phyloP scores from a whole-genome alignment of 2,888 invertebrate genomes.

The Cephus pulcher region DNA sequence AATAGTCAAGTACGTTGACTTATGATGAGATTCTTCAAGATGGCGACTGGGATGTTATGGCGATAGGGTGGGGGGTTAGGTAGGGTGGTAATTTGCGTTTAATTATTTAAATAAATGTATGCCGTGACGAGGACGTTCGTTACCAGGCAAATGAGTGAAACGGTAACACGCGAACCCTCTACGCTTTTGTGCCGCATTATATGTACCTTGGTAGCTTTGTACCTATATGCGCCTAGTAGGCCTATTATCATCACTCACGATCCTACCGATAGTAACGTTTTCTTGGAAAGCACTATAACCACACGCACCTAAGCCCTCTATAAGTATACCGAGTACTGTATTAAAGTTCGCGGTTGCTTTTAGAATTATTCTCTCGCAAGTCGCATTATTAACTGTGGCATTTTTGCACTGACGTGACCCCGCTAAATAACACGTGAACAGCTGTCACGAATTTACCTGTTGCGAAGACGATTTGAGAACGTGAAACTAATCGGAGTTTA shows the following conservation, averaged over 20 bases:
- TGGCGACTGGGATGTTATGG: neutral
- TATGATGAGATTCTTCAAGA: neutral
- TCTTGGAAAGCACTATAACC: conserved; percentile 56
- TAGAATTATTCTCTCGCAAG: neutral
- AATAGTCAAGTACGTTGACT: neutral
- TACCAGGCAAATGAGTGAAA: conserved; percentile 62
- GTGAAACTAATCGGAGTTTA: too few relatives aligned
- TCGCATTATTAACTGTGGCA: neutral
- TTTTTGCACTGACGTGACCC: neutral
- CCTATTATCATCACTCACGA: conserved; percentile 60
- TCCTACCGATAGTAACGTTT: conserved; percentile 74
- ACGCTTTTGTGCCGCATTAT: neutral
- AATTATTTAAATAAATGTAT: conserved; percentile 63
- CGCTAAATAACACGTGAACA: neutral
- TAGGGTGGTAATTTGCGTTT: conserved; percentile 47
- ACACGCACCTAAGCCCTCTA: neutral
- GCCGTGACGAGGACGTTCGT: conserved; percentile 54
- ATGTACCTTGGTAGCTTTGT: conserved; percentile 34
- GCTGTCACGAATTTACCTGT: neutral
- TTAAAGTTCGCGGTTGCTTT: neutral
- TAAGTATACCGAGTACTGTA: neutral
- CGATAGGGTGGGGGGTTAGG: neutral
- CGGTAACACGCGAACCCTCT: conserved; percentile 49
- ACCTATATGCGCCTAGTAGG: conserved; percentile 18
- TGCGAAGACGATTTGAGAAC: neutral